phyloP scores from a whole-genome alignment of 2,113 vertebrate genomes.

The Xenopus tropicalis region DNA sequence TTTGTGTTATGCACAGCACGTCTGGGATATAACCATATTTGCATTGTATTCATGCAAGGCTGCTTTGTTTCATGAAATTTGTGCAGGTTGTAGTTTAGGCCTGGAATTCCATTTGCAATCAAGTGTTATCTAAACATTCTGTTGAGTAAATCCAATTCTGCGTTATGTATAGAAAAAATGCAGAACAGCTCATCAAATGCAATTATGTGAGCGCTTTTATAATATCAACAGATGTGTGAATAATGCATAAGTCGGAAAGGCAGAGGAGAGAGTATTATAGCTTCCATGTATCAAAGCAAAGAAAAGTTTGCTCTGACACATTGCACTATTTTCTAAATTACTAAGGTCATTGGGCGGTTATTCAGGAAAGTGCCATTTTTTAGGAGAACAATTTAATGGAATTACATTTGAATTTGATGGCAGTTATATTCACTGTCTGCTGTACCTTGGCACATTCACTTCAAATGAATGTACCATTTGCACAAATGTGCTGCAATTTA shows the following conservation, averaged over 20 bases:
- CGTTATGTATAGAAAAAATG: conserved; percentile 42
- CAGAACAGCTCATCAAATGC: conserved; percentile 43
- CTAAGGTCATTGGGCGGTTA: conserved; percentile 9
- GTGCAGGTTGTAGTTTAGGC: conserved; percentile 9
- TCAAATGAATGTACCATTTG: background rate
- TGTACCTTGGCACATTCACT: background rate
- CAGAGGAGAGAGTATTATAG: conserved; percentile 25
- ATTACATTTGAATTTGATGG: background rate
- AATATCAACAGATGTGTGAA: conserved; percentile 46
- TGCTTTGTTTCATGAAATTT: conserved; percentile 16
- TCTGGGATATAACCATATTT: no score
- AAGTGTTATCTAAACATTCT: conserved; percentile 42
- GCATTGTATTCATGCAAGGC: background rate
- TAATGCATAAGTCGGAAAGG: conserved; percentile 40
- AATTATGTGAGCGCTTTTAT: conserved; percentile 42
- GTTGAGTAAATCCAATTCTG: conserved; percentile 36
- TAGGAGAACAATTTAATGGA: conserved; percentile 11
- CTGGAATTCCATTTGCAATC: conserved; percentile 35
- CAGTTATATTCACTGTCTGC: background rate
- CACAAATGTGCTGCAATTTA: conserved; percentile 5
- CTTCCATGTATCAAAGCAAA: conserved; percentile 28
- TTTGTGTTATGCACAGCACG: no score
- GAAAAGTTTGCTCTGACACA: conserved; percentile 12
- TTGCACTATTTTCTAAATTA: conserved; percentile 21
- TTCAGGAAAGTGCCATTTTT: background rate